Evolutionary conservation across 2,888 invertebrate species (phyloP), one percentile per base, ranked within the genome.

Genomic region (Ophonus ardosiacus): DNA sequence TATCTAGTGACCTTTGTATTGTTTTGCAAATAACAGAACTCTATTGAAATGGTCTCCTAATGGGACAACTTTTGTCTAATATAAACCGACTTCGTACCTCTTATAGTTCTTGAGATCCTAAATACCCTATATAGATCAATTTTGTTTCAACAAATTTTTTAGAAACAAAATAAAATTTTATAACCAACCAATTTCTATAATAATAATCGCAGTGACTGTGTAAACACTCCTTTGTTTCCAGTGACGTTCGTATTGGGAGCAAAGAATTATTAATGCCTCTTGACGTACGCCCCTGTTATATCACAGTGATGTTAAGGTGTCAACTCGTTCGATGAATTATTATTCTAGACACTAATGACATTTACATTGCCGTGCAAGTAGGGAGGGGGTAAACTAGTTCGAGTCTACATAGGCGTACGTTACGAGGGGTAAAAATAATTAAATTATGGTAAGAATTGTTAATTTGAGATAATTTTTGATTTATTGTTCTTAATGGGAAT

Each of bases 281-380:
- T 31, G 21, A 56, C 56, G 59, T 17, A 57, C 38, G 59, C 78
- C 56, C 57, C 15, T 57, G 40, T 81, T 65, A 81, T 81, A 81
- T 81, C 81, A 65, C 15, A 40, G 81, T 63, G 81, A 81, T 81
- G 65, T 81, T 81, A 81, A 81, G 81, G 81, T 81, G 81, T 81
- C 81, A 81, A 61, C 81, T 51, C n/a, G 7, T 24, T 21, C 81
- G 40, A 65, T 81, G 65, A 81, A 51, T 81, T 81, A 81, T 81
- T 81, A 65, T 65, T 65, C 65, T 81, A 65, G 63, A 63, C 65
- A 51, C 24, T 81, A 81, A 81, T 81, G 81, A 81, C 81, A 81
- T 81, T 81, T 63, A 63, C 81, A 43, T 78, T 79, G 79, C 15
- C 15, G 61, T 79, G 10, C 59, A 17, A 31, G 63, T 13, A 24